Evolutionary conservation across 2,797 vertebrate genomes (phyloP).

Genomic region (Hydrolagus colliei): DNA sequence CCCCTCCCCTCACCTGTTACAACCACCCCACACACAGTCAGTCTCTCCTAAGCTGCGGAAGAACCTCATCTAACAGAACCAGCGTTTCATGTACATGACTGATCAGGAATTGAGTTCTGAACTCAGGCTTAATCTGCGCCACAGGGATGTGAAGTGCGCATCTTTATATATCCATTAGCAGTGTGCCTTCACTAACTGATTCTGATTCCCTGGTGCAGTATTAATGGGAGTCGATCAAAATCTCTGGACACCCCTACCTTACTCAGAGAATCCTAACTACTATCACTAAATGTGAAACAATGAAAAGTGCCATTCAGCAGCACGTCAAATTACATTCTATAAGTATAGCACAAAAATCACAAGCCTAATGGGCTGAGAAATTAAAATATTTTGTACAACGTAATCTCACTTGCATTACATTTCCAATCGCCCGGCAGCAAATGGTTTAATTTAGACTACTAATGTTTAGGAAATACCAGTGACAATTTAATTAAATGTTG

Average conservation of each 20-base stretch:
- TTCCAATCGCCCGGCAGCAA: background rate
- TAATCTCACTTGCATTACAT: conserved; percentile 8
- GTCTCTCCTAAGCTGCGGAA: no score
- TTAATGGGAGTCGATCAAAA: background rate
- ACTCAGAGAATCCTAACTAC: background rate
- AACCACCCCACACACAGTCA: no score
- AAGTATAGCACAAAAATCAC: background rate
- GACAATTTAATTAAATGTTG: conserved; percentile 31
- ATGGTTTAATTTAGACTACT: conserved; percentile 14
- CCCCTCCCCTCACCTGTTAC: no score
- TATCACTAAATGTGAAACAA: background rate
- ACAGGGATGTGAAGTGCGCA: background rate
- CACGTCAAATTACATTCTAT: background rate
- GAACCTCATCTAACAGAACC: no score
- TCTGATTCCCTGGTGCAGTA: background rate
- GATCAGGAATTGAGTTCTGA: no score
- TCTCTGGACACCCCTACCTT: background rate
- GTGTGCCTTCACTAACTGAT: background rate
- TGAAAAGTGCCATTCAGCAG: background rate
- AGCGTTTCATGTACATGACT: no score
- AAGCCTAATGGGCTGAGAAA: conserved; percentile 27
- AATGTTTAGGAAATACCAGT: conserved; percentile 16
- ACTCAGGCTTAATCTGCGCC: background rate
- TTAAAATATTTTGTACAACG: conserved; percentile 20
- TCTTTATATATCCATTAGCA: background rate